Base-by-base conservation (phyloP, 2,888 invertebrate species). In the Euplagia quadripunctaria region DNA sequence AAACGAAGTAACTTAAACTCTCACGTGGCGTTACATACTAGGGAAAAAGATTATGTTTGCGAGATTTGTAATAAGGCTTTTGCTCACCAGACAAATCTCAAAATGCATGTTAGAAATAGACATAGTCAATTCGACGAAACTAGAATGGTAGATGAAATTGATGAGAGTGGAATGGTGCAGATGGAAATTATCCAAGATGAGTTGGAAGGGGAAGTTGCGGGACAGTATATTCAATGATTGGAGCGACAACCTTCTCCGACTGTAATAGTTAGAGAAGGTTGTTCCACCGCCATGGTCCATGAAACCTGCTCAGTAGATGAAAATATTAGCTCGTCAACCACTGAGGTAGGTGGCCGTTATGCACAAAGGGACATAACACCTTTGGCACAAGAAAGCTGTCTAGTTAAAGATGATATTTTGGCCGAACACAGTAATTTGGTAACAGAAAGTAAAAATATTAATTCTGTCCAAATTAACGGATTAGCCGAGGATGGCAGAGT, bases 1-100 rank as follows among this genome's bases (percentile, higher is more conserved):
- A 97, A 97, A 64, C 96, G 96, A 79, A 96, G 96, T 75, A 96
- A 97, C 79, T 86, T 97, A 75, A 96, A 96, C 64, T 94, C 96
- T 0, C 97, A 97, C 82, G 89, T 94, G 0, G 91, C 96, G 3
- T 92, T 96, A n/a, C 97, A 97, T 85, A 94, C 96, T 0, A 94
- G 96, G 12, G 95, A 96, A 31, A 96, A 95, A 78, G 94, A 93
- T 11, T 96, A 93, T 72, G 83, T 89, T 0, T 97, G 97, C 80
- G 89, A 91, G 1, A 87, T 96, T 70, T 97, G 97, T 82, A 93
- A 94, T 66, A 97, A 96, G 76, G 90, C 96, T 0, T 97, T 97
- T 74, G 91, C 94, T 0, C 90, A 93, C 77, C 90, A 92, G 17
- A 92, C 95, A 5, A 94, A 93, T 78, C 85, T 94, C 75, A 91